Evolutionary conservation across 2,888 invertebrate species (phyloP), one percentile per base, ranked within the genome.

Genomic region (Erynnis tages): DNA sequence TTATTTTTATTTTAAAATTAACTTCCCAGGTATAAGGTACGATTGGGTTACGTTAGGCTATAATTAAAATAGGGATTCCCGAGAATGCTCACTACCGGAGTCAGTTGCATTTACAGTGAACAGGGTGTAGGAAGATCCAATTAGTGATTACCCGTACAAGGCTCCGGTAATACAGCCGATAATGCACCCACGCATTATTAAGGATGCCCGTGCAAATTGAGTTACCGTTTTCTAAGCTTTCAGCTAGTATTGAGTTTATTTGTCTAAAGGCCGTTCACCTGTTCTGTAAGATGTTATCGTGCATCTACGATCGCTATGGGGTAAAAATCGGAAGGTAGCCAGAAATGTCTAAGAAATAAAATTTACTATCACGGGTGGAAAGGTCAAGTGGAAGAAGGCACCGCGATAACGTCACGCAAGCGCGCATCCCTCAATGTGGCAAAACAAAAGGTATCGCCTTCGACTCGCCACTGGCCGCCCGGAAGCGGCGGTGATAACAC

Each of bases 401-500:
- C 61, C 59, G 66, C 76, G 88, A 87, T 87, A 88, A 82, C 82
- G 86, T 86, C 86, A 85, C 81, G 85, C 84, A 67, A 78, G 76
- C 81, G 75, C 71, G 79, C 80, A 86, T 86, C 85, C 85, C 82
- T 84, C 84, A 79, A 85, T 82, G 85, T 77, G 68, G 77, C 79
- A 72, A 85, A 86, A 87, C 87, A 88, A 88, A 84, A 86, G 85
- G 83, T 81, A 83, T 84, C 79, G 82, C 79, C 82, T 83, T 84
- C 83, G 81, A 85, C 79, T 84, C 81, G 82, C 83, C 86, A 79
- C 69, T 83, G 82, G 76, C 79, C 84, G 79, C 65, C 75, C 71
- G 85, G 82, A 84, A 84, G 81, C 70, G 71, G 60, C 72, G 68
- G 67, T 79, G 89, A 88, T 87, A 87, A 80, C 80, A 69, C 75